Conservation (phyloP, 2,888 invertebrate genomes). For the Dascillus cervinus region DNA sequence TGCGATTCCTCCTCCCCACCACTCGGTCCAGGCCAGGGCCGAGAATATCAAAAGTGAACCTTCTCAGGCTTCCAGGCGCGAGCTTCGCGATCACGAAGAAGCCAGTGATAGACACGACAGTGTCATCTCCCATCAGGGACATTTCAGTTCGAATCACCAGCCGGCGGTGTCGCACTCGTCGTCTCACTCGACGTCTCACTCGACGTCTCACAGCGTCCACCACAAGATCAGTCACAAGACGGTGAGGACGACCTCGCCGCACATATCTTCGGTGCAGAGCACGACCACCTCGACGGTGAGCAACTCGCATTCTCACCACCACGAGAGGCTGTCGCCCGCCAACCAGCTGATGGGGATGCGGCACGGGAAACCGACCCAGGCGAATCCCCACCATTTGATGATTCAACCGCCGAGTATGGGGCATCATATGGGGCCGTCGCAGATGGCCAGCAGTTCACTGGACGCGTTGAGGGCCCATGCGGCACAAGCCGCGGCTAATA, state of each 20-base stretch:
- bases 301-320: slow-evolving; percentile 62
- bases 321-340: slow-evolving; percentile 55
- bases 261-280: slow-evolving; percentile 23
- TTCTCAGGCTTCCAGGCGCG: slow-evolving; percentile 63
- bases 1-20: slow-evolving; percentile 59
- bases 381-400: slow-evolving; percentile 52
- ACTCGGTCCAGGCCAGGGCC: slow-evolving; percentile 15
- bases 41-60: slow-evolving; percentile 24
- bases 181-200: slow-evolving; percentile 59
- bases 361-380: slow-evolving; percentile 38
- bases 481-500: slow-evolving; percentile 53
- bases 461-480: slow-evolving; percentile 70
- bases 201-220: slow-evolving; percentile 55
- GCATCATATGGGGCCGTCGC: slow-evolving; percentile 48
- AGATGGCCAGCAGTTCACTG: slow-evolving; percentile 55
- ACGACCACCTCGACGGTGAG: slow-evolving; percentile 44
- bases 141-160: too few species aligned
- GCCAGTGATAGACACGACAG: slow-evolving; percentile 58
- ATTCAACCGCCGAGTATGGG: slow-evolving; percentile 59
- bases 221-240: slow-evolving; percentile 42
- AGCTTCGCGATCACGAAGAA: slow-evolving; percentile 52
- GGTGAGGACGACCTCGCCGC: slow-evolving; percentile 36
- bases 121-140: slow-evolving; percentile 56
- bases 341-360: slow-evolving; percentile 45
- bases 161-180: slow-evolving; percentile 58